Base-by-base conservation (phyloP, 2,888 invertebrate genomes). In the Branchinecta sandiegonensis region DNA sequence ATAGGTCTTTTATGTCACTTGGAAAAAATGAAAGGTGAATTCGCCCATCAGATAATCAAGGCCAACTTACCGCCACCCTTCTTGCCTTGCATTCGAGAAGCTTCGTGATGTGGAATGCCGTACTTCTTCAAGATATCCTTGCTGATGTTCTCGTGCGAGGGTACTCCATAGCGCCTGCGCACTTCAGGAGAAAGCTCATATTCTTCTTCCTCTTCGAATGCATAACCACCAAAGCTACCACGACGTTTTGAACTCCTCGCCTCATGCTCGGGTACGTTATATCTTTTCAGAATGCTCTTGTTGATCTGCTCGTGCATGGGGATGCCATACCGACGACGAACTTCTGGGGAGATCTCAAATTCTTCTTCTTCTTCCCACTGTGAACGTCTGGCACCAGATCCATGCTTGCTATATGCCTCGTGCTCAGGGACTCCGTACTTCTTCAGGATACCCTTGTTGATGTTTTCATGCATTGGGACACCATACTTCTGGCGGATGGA, bases 241-340 rank as follows among this genome's bases (percentile, higher is more conserved):
- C 14, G 23, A 17, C 63, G n/a, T 8, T n/a, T 56, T 17, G 63
- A 56, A n/a, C 23, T 56, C 9, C 63, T n/a, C 14, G 23, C 9
- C 63, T 56, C 63, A 56, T 56, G 63, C 9, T 56, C 63, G 23
- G 63, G 63, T 56, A 56, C 63, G 23, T 23, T 23, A 23, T 56
- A 56, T 56, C 9, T 56, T 1, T 17, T n/a, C n/a, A 56, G 56
- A n/a, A 56, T 14, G 56, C 56, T 17, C 17, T 56, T 56, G 56
- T 56, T 56, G n/a, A 56, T 8, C 17, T 17, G 56, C 17, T 56
- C 56, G 17, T 56, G 56, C 8, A 17, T 14, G n/a, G 56, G 56
- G 9, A 56, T 56, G 56, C 56, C 56, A 13, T 14, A 50, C 56
- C 14, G 56, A 5, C 56, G 56, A n/a, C 14, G 13, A n/a, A n/a